These are phyloP conservation scores for Brienomyrus longianalis DNA, from an alignment of 2,113 vertebrate species.

Conservation along the genomic window DNA sequence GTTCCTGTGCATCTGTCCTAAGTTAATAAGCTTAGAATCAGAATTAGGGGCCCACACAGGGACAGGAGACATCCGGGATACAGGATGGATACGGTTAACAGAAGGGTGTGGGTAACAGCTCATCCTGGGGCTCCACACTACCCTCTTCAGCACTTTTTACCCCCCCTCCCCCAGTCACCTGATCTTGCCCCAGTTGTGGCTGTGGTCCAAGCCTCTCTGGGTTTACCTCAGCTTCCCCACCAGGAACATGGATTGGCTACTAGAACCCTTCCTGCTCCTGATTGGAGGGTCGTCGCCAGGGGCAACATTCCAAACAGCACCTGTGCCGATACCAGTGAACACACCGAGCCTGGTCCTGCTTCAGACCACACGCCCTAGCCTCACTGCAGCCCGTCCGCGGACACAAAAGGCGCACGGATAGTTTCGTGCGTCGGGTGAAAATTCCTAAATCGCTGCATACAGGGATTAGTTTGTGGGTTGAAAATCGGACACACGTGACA, in stretches of 20 bases:
- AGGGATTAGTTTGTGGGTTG: background rate
- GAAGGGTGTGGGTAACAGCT: background rate
- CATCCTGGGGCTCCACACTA: background rate
- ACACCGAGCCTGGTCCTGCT: background rate
- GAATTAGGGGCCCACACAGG: background rate
- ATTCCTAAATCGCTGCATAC: background rate
- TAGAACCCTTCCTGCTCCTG: background rate
- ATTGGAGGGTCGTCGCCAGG: background rate
- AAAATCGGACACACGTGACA: background rate
- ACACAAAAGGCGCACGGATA: background rate
- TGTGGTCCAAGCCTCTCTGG: background rate
- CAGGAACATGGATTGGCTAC: background rate
- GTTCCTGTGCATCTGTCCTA: background rate
- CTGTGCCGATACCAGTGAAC: background rate
- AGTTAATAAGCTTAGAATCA: background rate
- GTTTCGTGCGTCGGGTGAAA: background rate
- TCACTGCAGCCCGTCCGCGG: background rate
- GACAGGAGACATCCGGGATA: background rate
- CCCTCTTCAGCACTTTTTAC: background rate
- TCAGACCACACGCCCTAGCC: background rate
- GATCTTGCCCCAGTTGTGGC: background rate
- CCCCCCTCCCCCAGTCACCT: background rate
- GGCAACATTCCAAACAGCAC: background rate
- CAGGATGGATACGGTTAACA: background rate
- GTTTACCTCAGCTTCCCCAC: background rate